phyloP scores from a whole-genome alignment of 2,888 invertebrate species.

The Melieria picta region DNA sequence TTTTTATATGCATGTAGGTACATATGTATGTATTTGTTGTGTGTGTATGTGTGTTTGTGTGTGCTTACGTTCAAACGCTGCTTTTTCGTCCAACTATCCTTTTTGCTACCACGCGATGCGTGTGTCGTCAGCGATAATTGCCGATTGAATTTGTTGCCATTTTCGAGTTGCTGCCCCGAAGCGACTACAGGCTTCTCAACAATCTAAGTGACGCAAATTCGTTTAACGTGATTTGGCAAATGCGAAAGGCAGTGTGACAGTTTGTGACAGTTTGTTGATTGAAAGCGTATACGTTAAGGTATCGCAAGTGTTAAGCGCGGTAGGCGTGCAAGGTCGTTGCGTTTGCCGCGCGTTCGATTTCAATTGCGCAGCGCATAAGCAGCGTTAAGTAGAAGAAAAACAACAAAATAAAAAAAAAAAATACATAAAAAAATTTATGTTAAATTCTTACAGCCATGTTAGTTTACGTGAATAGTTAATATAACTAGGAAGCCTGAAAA shows the following conservation, averaged over 20 bases:
- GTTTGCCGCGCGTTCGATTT: too few species aligned
- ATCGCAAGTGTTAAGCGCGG: too few species aligned
- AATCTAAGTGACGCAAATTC: constrained; percentile 38
- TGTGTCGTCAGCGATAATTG: constrained; percentile 75
- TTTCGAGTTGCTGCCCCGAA: constrained; percentile 73
- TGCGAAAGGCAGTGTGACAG: neutral
- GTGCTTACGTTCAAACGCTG: constrained; percentile 81
- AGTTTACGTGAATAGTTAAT: too few species aligned
- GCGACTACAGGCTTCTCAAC: constrained; percentile 69
- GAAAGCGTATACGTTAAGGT: too few species aligned
- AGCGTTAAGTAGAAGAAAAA: too few species aligned
- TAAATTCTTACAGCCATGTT: too few species aligned
- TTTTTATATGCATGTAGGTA: neutral
- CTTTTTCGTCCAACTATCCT: constrained; percentile 75
- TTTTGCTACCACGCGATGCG: constrained; percentile 68
- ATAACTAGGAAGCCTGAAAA: too few species aligned
- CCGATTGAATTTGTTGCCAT: constrained; percentile 72
- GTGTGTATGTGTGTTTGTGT: constrained; percentile 37
- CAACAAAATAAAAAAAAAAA: too few species aligned
- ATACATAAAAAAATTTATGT: too few species aligned
- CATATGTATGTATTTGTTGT: neutral
- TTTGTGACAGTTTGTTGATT: neutral
- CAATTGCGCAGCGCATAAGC: too few species aligned
- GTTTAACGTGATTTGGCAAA: neutral
- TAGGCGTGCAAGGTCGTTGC: too few species aligned